Base-by-base conservation (phyloP, 2,797 vertebrate species). In the Amblyraja radiata region DNA sequence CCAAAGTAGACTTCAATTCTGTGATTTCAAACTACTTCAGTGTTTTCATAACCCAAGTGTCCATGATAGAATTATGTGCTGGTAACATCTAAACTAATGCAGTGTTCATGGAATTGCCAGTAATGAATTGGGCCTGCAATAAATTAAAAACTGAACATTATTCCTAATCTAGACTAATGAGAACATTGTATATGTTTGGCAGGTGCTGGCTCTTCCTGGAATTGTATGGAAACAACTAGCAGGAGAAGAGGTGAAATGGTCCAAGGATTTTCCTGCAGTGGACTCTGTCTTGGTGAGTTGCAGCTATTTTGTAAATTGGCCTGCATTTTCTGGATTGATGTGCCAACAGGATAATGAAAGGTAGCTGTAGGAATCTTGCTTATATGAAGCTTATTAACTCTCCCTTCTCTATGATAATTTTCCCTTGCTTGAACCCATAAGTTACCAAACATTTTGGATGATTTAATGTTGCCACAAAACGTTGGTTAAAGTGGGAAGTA, bases 171-270 rank as follows among this genome's bases (percentile, higher is more conserved):
- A 92, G 23, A 9, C 11, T 46, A 58, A 92, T 58, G 25, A 74
- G 5, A 92, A 14, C 23, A 46, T 18, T 25, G 11, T 90, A 32
- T 11, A 71, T 92, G 90, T 92, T 92, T 92, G 39, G 23, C 94
- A 99, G 99, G 98, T 99, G 63, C 94, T 99, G 95, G 98, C 98
- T 94, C 96, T 99, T 92, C 98, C 99, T 1, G 98, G 98, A 77
- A 96, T 99, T 0, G 98, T 99, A 94, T 99, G 99, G 99, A 99
- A 99, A 94, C 98, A 99, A 94, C 97, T 99, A 92, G 98, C 97
- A 11, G 98, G 98, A n/a, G 98, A 99, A 95, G 95, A 97, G 0
- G 96, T 99, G 94, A 98, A 97, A 97, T 99, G 99, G 99, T 97
- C 78, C 94, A 99, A 98, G 96, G 98, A 99, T 93, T 99, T 99